Evolutionary conservation across 2,113 vertebrate species (phyloP), one percentile per base, ranked within the genome.

Genomic region (Cranoglanis bouderius): DNA sequence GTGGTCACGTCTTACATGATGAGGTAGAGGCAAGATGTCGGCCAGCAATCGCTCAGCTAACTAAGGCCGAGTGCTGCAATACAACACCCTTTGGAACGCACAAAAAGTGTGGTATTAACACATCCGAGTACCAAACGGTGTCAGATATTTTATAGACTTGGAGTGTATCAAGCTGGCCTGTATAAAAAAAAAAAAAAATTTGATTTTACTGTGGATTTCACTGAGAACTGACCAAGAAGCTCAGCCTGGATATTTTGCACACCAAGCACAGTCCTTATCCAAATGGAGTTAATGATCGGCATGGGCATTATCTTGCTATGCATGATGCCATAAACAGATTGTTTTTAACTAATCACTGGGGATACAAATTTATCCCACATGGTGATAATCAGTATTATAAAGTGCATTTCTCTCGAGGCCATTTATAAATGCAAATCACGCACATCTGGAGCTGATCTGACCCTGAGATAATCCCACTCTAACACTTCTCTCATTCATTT

Each of bases 401-500:
- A 90, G 88, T 43, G 43, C 75, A 49, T 88, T 82, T 32, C 86
- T 88, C 91, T 89, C 51, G 72, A 90, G 90, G 90, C 87, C 89
- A 87, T 93, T 91, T 91, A 88, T 90, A 91, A 90, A 92, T 87
- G 86, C 88, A 91, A 90, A 92, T 85, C 75, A n/a, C 67, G 43
- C 85, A 91, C 93, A 91, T 90, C 89, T 94, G 92, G 90, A 93
- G 89, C 81, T 88, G 83, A 91, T 92, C 83, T 88, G 80, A 70
- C 32, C 46, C 72, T 86, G 67, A 89, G 85, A 91, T 88, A 90
- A 91, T 91, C 67, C 57, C 49, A 32, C 77, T 89, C 63, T 55
- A 82, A 91, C 65, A 59, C 72, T 74, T 86, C 90, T 81, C 57
- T 61, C 70, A 88, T 92, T 85, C 90, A 91, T 84, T 90, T 92